Evolutionary conservation across 2,113 vertebrate genomes (phyloP), one percentile per base, ranked within the genome.

Genomic region (Leucopsar rothschildi): DNA sequence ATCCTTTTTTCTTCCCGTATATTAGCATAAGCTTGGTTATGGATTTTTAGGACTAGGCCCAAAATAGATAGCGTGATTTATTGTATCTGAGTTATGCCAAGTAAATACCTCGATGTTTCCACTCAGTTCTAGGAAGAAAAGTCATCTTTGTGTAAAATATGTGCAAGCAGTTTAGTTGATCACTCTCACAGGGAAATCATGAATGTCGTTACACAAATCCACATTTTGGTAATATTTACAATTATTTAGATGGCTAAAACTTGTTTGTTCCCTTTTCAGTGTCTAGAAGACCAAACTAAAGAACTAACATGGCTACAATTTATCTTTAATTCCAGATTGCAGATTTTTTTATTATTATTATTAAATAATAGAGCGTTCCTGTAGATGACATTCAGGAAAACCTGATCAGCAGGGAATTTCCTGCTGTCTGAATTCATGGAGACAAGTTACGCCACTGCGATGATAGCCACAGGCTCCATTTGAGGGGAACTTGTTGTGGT

Each of bases 391-490:
- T 97, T 82, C 95, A 94, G 97, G 96, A 97, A 96, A 78, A 91
- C 95, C 86, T 96, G 96, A 95, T 97, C 96, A 97, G 93, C 65
- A 82, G 92, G 94, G 95, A 96, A 96, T 97, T 97, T 97, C 96
- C 96, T 97, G 96, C 93, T 92, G 96, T 97, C 96, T 97, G 94
- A 97, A 92, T 82, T 94, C 23, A 6, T 73, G 88, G 91, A 92
- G 94, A 95, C 86, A 59, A 86, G 80, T 95, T 95, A 84, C 33
- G 56, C 88, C 88, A 77, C 66, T 75, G 80, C 11, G 1, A 37
- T 90, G 95, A 95, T 94, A 95, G 93, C 92, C 95, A 63, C 53
- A 11, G 92, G 91, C 92, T 94, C 86, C 87, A 39, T 88, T 84
- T 78, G 80, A 91, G 94, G 88, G 90, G 81, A 80, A 22, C 64